A percentile compares a stretch with the other conserved stretches of the same genome.
Conservation (phyloP, 2,888 invertebrate species). For the Drosophila mimica region DNA sequence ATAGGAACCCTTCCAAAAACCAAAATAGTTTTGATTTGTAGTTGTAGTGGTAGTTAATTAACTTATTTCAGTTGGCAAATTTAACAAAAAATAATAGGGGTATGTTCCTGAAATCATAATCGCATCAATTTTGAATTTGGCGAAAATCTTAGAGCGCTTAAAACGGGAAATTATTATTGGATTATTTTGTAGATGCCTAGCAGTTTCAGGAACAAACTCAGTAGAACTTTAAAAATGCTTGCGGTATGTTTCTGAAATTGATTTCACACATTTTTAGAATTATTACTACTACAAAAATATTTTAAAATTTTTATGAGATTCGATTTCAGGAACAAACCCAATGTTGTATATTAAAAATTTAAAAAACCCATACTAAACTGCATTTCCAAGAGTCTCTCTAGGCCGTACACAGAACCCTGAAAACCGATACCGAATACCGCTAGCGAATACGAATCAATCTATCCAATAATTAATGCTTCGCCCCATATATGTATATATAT, state of each 20-base stretch:
- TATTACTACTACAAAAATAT: not conserved
- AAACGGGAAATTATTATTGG: not conserved
- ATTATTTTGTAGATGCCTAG: not conserved
- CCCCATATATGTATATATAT: slow-evolving; percentile 1
- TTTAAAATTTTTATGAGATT: not conserved
- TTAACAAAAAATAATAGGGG: not conserved
- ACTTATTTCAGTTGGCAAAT: not conserved
- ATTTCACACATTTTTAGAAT: not conserved
- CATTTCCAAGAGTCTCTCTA: slow-evolving; percentile 70
- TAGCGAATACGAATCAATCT: slow-evolving; percentile 15
- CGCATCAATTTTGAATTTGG: not conserved
- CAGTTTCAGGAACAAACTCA: slow-evolving; percentile 6
- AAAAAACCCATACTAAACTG: slow-evolving; percentile 44
- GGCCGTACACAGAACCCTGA: slow-evolving; percentile 38
- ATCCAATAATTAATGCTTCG: slow-evolving; percentile 16
- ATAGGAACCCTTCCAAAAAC: slow-evolving; percentile 6
- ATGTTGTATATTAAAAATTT: not conserved
- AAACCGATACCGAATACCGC: slow-evolving; percentile 35
- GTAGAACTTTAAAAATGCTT: not conserved
- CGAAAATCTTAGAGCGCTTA: not conserved
- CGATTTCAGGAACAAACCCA: slow-evolving; percentile 27
- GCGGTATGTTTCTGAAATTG: not conserved
- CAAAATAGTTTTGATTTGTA: slow-evolving; percentile 44
- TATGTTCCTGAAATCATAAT: slow-evolving; percentile 34
- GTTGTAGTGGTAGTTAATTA: slow-evolving; percentile 32